Evolutionary conservation across 2,113 vertebrate genomes (phyloP), one percentile per base, ranked within the genome.

Genomic region (Crypturellus undulatus): DNA sequence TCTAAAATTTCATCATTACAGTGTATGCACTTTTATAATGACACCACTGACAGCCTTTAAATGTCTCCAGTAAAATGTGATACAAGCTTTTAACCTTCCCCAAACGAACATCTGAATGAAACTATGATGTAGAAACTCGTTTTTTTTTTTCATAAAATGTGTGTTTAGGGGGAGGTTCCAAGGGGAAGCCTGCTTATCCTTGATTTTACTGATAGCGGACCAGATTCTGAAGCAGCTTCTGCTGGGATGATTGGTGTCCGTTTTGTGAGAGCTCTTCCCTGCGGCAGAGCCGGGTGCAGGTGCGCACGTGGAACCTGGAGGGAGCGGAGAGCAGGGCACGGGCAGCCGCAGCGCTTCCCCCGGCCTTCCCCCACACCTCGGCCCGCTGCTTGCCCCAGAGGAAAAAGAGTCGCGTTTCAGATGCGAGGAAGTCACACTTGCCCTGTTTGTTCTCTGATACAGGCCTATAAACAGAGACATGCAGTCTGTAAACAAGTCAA

Each of bases 401-500:
- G 92, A 90, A 90, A 89, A 88, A 34, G 83, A 80, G 90, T 93
- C 10, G 0, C 10, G 4, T 96, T 96, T 96, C 95, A 94, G 94
- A 69, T 79, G 79, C 90, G 76, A 93, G 96, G 96, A 94, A 95
- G 87, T 96, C 90, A 73, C 95, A 93, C 94, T 94, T 90, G 90
- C 79, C 91, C 91, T 94, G 91, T 96, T 97, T 95, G 94, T 94
- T 96, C 88, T 96, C 93, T 92, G 94, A 96, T 89, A 95, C 4
- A 89, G 79, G 80, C 80, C 92, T 86, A 95, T 97, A 96, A 96
- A 96, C 95, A 96, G 87, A 92, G 95, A 93, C 94, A 92, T 94
- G 75, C 89, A 93, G 95, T 93, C 96, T 92, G 93, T 96, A 97
- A 97, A 97, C 89, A 97, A 96, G 94, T 85, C 93, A 96, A 68